These are phyloP conservation scores for Euura lappo DNA, from an alignment of 1,140 invertebrate genomes.

Conservation along the genomic window DNA sequence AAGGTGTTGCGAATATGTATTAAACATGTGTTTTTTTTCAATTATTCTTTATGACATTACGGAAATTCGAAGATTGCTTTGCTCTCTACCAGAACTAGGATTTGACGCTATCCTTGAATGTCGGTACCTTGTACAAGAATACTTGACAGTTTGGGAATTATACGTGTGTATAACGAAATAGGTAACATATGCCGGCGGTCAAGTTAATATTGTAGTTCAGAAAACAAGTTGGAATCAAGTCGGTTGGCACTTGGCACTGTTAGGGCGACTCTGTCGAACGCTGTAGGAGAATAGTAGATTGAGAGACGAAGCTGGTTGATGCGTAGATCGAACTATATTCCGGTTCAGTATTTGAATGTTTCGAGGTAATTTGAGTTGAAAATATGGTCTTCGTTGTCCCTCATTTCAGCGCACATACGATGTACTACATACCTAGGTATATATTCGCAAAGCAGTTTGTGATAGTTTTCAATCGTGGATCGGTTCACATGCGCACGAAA, in stretches of 20 bases:
- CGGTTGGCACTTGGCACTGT: background rate
- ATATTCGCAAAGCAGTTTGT: too few species aligned
- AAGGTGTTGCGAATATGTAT: too few species aligned
- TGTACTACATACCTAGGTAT: too few species aligned
- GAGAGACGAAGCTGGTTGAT: background rate
- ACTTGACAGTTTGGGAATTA: background rate
- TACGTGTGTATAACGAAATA: background rate
- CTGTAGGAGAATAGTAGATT: background rate
- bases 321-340: background rate
- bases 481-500: too few species aligned
- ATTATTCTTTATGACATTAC: too few species aligned
- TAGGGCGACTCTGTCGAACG: background rate
- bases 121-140: too few species aligned
- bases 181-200: background rate
- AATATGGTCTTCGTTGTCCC: background rate
- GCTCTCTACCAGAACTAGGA: too few species aligned
- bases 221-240: background rate
- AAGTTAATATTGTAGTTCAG: background rate
- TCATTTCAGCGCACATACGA: background rate
- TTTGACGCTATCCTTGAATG: too few species aligned
- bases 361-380: background rate
- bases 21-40: too few species aligned
- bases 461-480: too few species aligned
- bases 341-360: background rate
- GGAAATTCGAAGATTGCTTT: too few species aligned